These are phyloP conservation scores for Cololabis saira DNA, from an alignment of 2,113 vertebrate species.

Conservation along the genomic window DNA sequence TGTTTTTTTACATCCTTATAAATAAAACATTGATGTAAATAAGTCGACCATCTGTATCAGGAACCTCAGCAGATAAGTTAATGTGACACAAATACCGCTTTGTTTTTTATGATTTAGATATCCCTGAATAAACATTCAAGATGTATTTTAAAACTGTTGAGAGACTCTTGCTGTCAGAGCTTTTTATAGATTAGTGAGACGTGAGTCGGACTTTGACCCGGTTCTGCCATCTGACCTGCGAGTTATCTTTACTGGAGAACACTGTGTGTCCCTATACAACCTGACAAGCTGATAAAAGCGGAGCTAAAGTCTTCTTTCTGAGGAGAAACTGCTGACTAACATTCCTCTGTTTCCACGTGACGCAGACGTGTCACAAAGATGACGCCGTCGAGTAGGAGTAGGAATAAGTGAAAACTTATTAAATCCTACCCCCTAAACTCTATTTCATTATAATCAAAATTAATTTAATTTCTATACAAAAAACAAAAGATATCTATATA, in stretches of 20 bases:
- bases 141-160: not conserved
- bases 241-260: conserved; percentile 20
- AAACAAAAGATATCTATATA: no score
- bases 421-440: no score
- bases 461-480: no score
- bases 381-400: no score
- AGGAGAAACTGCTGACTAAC: conserved; percentile 22
- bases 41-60: not conserved
- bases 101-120: not conserved
- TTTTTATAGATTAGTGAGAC: conserved; percentile 12
- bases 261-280: conserved; percentile 6
- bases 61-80: not conserved
- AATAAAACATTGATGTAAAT: no score
- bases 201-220: conserved; percentile 52
- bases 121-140: not conserved
- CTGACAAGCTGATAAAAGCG: conserved; percentile 29
- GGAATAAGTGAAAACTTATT: no score
- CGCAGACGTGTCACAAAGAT: no score
- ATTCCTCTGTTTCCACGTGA: conserved; percentile 8
- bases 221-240: conserved; percentile 9
- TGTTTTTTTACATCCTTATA: no score
- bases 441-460: no score
- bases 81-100: not conserved
- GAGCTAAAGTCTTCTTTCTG: conserved; percentile 11
- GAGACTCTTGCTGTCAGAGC: not conserved